phyloP scores from a whole-genome alignment of 2,113 vertebrate species.

The Indicator maculatus region DNA sequence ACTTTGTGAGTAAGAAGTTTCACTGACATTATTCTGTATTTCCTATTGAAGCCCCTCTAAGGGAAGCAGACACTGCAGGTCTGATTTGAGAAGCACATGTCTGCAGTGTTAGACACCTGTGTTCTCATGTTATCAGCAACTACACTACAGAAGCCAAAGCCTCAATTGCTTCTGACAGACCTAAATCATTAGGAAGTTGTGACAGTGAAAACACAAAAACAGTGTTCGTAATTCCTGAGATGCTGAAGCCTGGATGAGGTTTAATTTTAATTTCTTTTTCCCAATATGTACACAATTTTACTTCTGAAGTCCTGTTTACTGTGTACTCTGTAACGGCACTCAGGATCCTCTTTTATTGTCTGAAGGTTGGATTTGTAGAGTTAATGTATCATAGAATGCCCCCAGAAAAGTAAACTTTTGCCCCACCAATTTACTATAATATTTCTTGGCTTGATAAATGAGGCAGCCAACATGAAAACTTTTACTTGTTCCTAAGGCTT shows the following conservation, averaged over 20 bases:
- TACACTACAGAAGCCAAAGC: not conserved
- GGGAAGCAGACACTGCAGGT: not conserved
- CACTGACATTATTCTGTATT: not conserved
- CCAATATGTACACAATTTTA: not conserved
- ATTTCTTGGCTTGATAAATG: constrained; percentile 25
- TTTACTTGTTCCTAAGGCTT: not conserved
- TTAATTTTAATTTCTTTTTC: not conserved
- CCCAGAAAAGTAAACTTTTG: not conserved
- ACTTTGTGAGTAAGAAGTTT: not conserved
- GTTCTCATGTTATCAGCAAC: not conserved
- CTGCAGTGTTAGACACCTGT: not conserved
- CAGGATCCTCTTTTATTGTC: not conserved
- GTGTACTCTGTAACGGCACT: not conserved
- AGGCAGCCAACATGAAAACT: not conserved
- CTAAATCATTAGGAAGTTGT: not conserved
- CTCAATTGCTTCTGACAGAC: not conserved
- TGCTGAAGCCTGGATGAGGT: not conserved
- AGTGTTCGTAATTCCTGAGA: not conserved
- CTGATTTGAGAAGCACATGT: not conserved
- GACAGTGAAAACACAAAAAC: not conserved
- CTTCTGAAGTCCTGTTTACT: not conserved
- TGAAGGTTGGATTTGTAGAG: not conserved
- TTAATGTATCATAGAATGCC: not conserved
- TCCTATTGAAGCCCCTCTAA: not conserved
- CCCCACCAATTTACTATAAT: not conserved